These are phyloP conservation scores for Zalophus californianus DNA, from an alignment of 2,797 vertebrate genomes.

Conservation along the genomic window DNA sequence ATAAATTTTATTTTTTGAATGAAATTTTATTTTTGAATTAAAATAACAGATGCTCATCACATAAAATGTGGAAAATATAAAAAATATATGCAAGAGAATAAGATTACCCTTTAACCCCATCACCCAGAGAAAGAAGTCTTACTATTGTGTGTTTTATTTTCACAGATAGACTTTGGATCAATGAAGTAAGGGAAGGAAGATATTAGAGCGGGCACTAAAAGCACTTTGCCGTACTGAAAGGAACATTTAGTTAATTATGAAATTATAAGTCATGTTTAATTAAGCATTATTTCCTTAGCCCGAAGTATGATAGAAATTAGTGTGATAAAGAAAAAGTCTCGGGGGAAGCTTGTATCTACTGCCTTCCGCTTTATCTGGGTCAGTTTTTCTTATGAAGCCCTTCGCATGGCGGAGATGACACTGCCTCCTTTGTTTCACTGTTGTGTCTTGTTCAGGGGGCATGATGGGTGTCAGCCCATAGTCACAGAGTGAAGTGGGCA, in stretches of 20 bases:
- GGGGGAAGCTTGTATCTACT: background rate
- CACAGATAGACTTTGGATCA: conserved; percentile 22
- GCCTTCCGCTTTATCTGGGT: background rate
- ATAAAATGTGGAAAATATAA: background rate
- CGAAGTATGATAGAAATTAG: background rate
- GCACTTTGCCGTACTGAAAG: background rate
- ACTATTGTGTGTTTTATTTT: background rate
- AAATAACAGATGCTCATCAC: background rate
- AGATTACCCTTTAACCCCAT: background rate
- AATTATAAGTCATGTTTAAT: conserved; percentile 45
- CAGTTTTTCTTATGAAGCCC: background rate
- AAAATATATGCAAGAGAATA: background rate
- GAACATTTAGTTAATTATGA: conserved; percentile 28
- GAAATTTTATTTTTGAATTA: background rate
- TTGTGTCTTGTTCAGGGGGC: fast-evolving
- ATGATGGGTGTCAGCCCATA: background rate
- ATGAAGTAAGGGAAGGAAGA: background rate
- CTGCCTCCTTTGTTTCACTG: background rate
- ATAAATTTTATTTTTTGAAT: background rate
- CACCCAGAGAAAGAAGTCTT: background rate
- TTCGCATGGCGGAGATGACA: background rate
- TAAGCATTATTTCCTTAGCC: background rate
- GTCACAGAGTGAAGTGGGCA: background rate
- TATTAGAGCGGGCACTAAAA: conserved; percentile 25
- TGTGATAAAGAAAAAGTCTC: background rate